Evolutionary conservation across 2,888 invertebrate species (phyloP).

Genomic region (Erebia ligea): DNA sequence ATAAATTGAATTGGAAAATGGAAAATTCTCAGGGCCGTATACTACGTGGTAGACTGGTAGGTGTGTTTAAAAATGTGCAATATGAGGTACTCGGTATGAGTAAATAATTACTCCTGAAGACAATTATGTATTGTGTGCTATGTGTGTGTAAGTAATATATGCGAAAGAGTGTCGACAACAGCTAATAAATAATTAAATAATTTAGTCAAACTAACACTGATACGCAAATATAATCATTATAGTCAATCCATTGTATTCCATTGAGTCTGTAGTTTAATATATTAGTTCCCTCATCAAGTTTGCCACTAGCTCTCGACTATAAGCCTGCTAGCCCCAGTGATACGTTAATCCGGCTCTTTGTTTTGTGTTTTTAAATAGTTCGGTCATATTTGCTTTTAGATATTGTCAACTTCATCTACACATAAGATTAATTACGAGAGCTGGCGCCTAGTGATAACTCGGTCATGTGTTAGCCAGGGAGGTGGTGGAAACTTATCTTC

Average conservation of each 20-base stretch:
- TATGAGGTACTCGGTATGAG: too few species aligned
- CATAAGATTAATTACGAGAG: constrained; percentile 75
- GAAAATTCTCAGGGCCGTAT: too few species aligned
- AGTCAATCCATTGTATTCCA: not conserved
- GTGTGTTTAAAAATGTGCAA: too few species aligned
- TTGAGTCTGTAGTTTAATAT: not conserved
- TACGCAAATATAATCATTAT: too few species aligned
- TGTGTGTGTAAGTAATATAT: too few species aligned
- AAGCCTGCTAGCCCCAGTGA: constrained; percentile 61
- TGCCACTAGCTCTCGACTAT: not conserved
- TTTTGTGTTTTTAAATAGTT: constrained; percentile 82
- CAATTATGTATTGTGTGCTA: too few species aligned
- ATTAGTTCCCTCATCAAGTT: not conserved
- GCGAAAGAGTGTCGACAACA: too few species aligned
- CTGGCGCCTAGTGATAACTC: constrained; percentile 76
- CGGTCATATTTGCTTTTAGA: constrained; percentile 81
- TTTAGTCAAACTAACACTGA: too few species aligned
- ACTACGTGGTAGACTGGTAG: too few species aligned
- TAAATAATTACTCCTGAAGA: too few species aligned
- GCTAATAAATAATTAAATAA: too few species aligned
- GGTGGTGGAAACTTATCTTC: constrained; percentile 48
- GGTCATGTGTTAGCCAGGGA: constrained; percentile 66
- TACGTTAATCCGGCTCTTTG: constrained; percentile 81
- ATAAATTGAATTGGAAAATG: too few species aligned
- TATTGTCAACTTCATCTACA: constrained; percentile 73